Base-by-base conservation (phyloP, 2,888 invertebrate species). In the Drosophila tanythrix region DNA sequence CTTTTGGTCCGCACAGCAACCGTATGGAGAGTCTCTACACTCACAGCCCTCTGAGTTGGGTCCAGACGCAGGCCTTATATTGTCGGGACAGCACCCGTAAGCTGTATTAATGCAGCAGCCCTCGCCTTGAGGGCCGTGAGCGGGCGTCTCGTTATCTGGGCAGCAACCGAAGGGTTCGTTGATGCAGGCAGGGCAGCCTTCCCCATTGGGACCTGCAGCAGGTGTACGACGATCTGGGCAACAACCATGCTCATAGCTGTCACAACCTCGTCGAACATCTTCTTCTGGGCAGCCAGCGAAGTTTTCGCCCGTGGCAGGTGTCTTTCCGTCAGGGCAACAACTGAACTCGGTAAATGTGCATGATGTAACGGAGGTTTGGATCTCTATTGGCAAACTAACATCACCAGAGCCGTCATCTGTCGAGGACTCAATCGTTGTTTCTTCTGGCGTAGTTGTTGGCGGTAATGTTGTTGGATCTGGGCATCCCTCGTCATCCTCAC, bases 61-160 rank as follows among this genome's bases (percentile, higher is more conserved):
- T 74, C 99, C 98, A 74, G 95, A 94, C 7, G 98, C 98, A 2
- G 96, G 94, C 51, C 95, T 95, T 83, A 96, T 95, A 90, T 98
- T 97, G 91, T 99, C 98, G 0, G 97, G 97, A 87, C 99, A 99
- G 93, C 99, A 99, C n/a, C 98, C 97, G 91, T 94, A 96, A 5
- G 94, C 93, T 3, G 95, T 94, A 33, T 94, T 94, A 56, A 97
- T 93, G 86, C 97, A 98, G 91, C 97, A 98, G 0, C 98, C 99
- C 92, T 97, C 97, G 51, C 94, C 93, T 81, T 95, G 95, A 0
- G 95, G 95, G 3, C 99, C 99, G 88, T 97, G 97, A 2, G 99
- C 97, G 0, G 97, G 95, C 0, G 97, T 97, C 82, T 95, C 93
- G 3, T 95, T 95, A 91, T 99, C 98, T 2, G 95, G 95, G 89